A percentile compares a stretch with the other conserved stretches of the same genome.
phyloP scores from a whole-genome alignment of 2,888 invertebrate species.

The Polyommatus icarus region DNA sequence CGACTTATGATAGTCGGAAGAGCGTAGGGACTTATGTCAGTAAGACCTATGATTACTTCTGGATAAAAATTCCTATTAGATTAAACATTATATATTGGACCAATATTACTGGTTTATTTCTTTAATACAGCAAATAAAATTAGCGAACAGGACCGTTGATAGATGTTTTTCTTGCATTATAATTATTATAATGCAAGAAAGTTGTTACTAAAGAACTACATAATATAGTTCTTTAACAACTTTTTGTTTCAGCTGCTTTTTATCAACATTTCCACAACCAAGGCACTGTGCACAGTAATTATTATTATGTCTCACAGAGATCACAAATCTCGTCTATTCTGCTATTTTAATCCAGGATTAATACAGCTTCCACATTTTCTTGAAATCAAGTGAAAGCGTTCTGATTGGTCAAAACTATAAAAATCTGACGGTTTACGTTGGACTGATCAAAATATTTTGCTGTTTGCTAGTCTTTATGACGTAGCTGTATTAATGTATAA shows the following conservation, averaged over 20 bases:
- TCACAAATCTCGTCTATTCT: too few relatives aligned
- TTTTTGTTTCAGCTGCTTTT: too few relatives aligned
- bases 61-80: not conserved
- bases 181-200: not conserved
- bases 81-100: not conserved
- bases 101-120: too few relatives aligned
- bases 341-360: too few relatives aligned
- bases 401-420: not conserved
- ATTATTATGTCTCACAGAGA: not conserved
- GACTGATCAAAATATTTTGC: not conserved
- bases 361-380: too few relatives aligned
- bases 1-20: slow-evolving; percentile 1
- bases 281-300: not conserved
- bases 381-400: too few relatives aligned
- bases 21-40: slow-evolving; percentile 1
- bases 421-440: not conserved
- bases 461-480: not conserved
- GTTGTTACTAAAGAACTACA: too few relatives aligned
- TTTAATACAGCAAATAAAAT: too few relatives aligned
- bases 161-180: not conserved
- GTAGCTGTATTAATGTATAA: not conserved
- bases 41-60: not conserved
- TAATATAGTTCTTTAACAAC: not conserved
- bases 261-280: not conserved
- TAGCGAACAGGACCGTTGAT: too few relatives aligned